Evolutionary conservation across 92 coral and sea anemone genomes (phyloP).

Genomic region (Epizoanthus scotinus): DNA sequence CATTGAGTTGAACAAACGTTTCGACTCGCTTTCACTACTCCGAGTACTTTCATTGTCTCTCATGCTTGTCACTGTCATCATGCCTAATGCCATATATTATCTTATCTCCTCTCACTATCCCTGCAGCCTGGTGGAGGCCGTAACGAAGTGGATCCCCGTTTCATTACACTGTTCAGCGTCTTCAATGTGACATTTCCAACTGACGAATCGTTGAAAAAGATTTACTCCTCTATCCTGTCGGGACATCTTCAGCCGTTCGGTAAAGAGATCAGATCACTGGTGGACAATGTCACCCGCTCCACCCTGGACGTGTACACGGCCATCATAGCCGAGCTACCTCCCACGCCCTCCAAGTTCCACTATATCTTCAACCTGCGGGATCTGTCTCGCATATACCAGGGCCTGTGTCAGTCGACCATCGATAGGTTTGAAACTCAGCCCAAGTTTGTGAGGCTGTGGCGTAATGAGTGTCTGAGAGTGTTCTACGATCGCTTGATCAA

Average conservation of each 20-base stretch:
- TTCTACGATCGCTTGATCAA: conserved; percentile 97
- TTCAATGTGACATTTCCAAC: conserved; percentile 98
- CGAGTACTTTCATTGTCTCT: background rate
- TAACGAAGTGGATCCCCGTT: conserved; percentile 98
- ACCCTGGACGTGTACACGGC: conserved; percentile 83
- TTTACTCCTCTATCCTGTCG: conserved; percentile 85
- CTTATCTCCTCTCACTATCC: background rate
- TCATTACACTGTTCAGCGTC: conserved; percentile 95
- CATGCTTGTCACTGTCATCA: background rate
- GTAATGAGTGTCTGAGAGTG: conserved; percentile 96
- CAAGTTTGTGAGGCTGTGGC: conserved; percentile 96
- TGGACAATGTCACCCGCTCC: conserved; percentile 73
- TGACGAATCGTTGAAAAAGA: conserved; percentile 86
- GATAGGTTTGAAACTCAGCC: conserved; percentile 91
- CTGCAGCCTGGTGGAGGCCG: conserved; percentile 99
- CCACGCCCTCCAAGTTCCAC: conserved; percentile 99
- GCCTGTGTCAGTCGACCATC: conserved; percentile 91
- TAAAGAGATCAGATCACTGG: conserved; percentile 80
- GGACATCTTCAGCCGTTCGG: conserved; percentile 95
- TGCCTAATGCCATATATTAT: background rate
- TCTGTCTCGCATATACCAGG: conserved; percentile 97
- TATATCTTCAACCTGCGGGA: conserved; percentile 99
- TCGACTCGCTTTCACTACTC: no score
- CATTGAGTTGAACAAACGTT: no score
- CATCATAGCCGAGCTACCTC: conserved; percentile 90